These are phyloP conservation scores for Drosophila recens DNA, from an alignment of 2,888 invertebrate species.

Conservation along the genomic window DNA sequence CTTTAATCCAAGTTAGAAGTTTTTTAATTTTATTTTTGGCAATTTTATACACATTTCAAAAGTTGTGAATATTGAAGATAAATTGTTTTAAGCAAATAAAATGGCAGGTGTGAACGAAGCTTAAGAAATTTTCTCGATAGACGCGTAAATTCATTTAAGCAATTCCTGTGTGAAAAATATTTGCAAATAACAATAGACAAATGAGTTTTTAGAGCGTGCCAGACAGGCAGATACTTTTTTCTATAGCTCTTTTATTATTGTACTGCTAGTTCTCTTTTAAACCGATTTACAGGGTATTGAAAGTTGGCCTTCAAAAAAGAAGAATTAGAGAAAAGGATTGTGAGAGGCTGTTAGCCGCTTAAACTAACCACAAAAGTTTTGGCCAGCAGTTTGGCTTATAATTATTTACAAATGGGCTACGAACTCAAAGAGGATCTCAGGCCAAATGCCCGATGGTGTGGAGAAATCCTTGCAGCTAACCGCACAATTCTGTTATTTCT, in stretches of 20 bases:
- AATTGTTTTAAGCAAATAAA: neutral
- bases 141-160: conserved; percentile 3
- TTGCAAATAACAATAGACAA: conserved; percentile 2
- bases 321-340: neutral
- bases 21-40: neutral
- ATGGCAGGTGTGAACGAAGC: neutral
- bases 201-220: neutral
- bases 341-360: conserved; percentile 40
- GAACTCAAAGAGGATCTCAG: conserved; percentile 19
- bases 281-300: neutral
- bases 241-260: neutral
- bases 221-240: neutral
- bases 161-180: conserved; percentile 3
- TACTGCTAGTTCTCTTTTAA: no score
- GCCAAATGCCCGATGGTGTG: neutral
- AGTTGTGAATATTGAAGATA: neutral
- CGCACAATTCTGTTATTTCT: conserved; percentile 77
- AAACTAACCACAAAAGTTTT: conserved; percentile 53
- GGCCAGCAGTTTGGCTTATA: conserved; percentile 54
- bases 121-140: neutral
- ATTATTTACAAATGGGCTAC: conserved; percentile 61
- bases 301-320: conserved; percentile 10
- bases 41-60: neutral
- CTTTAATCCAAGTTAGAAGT: neutral
- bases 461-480: conserved; percentile 64